Conservation (phyloP, 2,113 vertebrate genomes). For the Callithrix jacchus region DNA sequence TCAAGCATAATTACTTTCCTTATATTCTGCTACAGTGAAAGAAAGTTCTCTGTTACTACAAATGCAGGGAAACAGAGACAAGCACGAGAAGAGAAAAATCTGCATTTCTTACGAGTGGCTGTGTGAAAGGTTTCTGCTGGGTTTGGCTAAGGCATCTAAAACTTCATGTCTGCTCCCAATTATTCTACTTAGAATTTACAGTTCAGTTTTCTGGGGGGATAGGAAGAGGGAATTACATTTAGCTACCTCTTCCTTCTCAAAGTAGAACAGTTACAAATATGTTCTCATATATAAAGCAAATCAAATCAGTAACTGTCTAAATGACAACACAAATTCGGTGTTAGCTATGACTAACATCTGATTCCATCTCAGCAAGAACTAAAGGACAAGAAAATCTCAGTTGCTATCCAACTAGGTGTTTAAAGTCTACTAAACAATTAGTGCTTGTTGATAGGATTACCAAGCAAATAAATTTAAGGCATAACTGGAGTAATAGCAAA, state of each 20-base stretch:
- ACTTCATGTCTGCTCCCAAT: neutral
- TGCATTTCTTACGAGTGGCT: neutral
- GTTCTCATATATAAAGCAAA: conserved; percentile 1
- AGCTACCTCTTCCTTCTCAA: neutral
- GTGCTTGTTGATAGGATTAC: neutral
- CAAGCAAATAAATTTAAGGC: conserved; percentile 55
- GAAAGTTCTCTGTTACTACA: neutral
- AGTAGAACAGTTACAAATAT: neutral
- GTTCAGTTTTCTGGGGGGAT: neutral
- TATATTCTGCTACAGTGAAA: neutral
- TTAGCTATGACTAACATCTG: neutral
- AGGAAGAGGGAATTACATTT: neutral
- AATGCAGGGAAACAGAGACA: neutral
- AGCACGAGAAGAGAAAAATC: neutral
- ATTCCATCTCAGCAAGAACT: neutral
- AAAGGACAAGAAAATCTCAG: neutral
- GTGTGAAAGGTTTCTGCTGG: neutral
- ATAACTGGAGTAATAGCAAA: conserved; percentile 29
- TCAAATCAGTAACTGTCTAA: neutral
- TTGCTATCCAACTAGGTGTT: neutral
- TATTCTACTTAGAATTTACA: neutral
- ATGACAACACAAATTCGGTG: neutral
- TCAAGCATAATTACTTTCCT: neutral
- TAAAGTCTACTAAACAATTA: neutral
- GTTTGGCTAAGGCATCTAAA: neutral